Conservation (phyloP, 2,888 invertebrate species). For the Drosophila subquinaria region DNA sequence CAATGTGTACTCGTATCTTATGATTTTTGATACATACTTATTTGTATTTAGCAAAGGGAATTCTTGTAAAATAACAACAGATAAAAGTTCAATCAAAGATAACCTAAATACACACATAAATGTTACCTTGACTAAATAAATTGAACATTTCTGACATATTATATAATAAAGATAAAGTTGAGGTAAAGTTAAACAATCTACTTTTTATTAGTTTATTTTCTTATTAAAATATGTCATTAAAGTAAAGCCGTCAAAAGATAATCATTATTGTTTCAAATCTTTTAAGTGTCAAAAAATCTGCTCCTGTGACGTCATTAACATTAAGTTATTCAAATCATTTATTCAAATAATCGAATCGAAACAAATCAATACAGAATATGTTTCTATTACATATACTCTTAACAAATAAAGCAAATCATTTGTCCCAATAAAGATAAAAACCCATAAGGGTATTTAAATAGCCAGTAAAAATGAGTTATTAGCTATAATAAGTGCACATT, state of each 20-base stretch:
- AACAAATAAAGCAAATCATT: not conserved
- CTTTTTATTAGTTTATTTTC: too few relatives aligned
- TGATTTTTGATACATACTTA: conserved; percentile 41
- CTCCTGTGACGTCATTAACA: not conserved
- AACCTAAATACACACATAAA: conserved; percentile 9
- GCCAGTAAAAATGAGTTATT: conserved; percentile 17
- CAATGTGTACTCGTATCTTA: conserved; percentile 51
- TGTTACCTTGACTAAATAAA: not conserved
- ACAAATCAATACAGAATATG: not conserved
- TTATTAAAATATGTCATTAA: too few relatives aligned
- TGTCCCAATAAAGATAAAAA: not conserved
- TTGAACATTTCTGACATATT: not conserved
- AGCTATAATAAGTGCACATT: conserved; percentile 36
- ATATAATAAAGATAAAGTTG: not conserved
- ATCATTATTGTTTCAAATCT: too few relatives aligned
- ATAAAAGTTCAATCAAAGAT: conserved; percentile 3
- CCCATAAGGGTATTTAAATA: not conserved
- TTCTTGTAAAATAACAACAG: conserved; percentile 21
- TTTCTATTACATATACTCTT: not conserved
- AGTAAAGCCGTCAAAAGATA: too few relatives aligned
- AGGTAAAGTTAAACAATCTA: not conserved
- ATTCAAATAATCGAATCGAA: too few relatives aligned
- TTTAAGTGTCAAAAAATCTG: too few relatives aligned
- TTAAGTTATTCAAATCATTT: not conserved
- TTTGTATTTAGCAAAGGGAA: conserved; percentile 49